These are phyloP conservation scores for Semnornis frantzii DNA, from an alignment of 2,113 vertebrate genomes.

Conservation along the genomic window DNA sequence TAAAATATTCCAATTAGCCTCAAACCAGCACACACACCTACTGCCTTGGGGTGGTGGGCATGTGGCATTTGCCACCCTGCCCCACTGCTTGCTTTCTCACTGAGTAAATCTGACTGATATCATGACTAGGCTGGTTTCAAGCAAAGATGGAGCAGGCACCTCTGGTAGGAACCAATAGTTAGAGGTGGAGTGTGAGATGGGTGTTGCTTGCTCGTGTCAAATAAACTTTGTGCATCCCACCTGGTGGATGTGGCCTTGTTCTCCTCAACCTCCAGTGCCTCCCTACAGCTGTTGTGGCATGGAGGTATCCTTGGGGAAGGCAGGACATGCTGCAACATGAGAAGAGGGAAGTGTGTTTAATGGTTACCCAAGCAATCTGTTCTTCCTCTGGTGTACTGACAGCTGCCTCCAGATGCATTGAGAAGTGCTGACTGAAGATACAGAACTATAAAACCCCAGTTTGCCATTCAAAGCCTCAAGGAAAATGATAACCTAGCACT, in stretches of 20 bases:
- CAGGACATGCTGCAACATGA: not conserved
- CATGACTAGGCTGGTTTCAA: not conserved
- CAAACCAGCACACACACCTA: too few species aligned
- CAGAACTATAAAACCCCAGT: not conserved
- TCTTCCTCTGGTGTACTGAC: not conserved
- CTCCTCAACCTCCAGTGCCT: not conserved
- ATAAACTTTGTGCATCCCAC: not conserved
- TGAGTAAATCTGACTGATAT: not conserved
- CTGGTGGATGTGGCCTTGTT: not conserved
- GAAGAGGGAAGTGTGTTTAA: not conserved
- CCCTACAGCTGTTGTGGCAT: not conserved
- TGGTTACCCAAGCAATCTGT: not conserved
- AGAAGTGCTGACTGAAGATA: not conserved
- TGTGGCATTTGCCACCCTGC: not conserved
- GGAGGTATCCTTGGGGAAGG: not conserved
- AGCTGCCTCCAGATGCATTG: not conserved
- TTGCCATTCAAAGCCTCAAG: constrained; percentile 9
- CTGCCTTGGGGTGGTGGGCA: not conserved
- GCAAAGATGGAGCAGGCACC: accelerated
- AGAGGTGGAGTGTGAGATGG: not conserved
- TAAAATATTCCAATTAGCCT: too few species aligned
- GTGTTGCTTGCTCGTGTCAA: accelerated
- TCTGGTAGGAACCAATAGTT: not conserved
- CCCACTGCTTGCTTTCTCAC: not conserved
- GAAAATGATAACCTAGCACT: constrained; percentile 23